Percentiles rank a stretch among this genome's conserved stretches.
phyloP scores from a whole-genome alignment of 2,888 invertebrate genomes.

The Arge pagana region DNA sequence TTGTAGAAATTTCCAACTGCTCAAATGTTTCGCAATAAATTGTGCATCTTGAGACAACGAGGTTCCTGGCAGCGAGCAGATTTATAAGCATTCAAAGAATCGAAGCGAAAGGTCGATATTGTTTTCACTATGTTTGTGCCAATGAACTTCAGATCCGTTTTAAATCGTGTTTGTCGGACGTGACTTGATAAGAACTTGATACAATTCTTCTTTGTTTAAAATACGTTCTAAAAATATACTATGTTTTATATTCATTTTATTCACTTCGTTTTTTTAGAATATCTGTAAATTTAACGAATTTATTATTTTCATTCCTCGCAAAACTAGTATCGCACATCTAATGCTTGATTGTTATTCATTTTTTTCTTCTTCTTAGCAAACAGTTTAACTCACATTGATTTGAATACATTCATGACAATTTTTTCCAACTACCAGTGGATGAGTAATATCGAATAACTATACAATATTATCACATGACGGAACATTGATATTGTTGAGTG shows the following conservation, averaged over 20 bases:
- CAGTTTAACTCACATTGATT: conserved; percentile 7
- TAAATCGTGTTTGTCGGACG: conserved; percentile 43
- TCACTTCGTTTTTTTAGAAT: conserved; percentile 16
- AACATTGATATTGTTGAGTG: conserved; percentile 19
- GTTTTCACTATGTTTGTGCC: no score
- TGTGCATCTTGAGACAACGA: no score
- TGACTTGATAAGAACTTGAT: conserved; percentile 34
- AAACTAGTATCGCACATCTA: conserved; percentile 6
- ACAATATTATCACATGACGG: conserved; percentile 18
- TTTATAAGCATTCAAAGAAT: no score
- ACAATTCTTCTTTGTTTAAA: conserved; percentile 44
- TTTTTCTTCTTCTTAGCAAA: background rate
- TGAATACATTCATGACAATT: conserved; percentile 4
- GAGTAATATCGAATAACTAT: conserved; percentile 8
- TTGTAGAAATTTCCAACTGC: no score
- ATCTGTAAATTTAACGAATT: conserved; percentile 2
- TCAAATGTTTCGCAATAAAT: no score
- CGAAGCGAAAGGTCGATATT: no score
- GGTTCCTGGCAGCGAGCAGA: no score
- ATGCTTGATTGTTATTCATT: background rate
- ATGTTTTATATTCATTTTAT: conserved; percentile 32
- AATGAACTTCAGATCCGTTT: no score
- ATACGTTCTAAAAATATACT: conserved; percentile 56
- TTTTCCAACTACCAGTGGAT: background rate
- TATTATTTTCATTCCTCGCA: background rate